Evolutionary conservation across 1,140 invertebrate genomes (phyloP), one percentile per base, ranked within the genome.

Genomic region (Pseudomyrmex dendroicus): DNA sequence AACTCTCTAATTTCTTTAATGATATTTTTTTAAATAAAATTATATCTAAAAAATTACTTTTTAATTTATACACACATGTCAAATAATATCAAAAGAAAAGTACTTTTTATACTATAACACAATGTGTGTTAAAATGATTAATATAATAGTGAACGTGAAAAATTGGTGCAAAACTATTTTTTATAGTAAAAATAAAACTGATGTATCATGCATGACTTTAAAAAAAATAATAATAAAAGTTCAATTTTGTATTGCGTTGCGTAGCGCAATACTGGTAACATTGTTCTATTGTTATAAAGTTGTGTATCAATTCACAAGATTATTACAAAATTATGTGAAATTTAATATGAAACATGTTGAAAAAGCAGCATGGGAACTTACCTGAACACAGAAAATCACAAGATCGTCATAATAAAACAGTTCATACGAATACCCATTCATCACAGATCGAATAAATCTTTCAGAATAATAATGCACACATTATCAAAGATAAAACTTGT

Each of bases 351-450:
- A 35, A 17, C 15, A 3, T 17, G 35, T 64, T 25, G 7, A 22
- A 59, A 22, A 59, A 48, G 66, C 35, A 61, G 17, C 20, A 22
- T 15, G 10, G 22, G 17, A 12, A 54, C 57, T 82, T 86, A 88
- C 88, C 86, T 89, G 88, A 88, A 67, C 50, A 84, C 72, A 84
- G 48, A 82, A 67, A 86, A 67, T 88, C 82, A 89, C 73, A 50
- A 61, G 57, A 68, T 68, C 80, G 15, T 70, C 62, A 82, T 83
- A 35, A 74, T 57, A 85, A 57, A 56, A 44, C 86, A 87, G 73
- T 78, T 87, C 77, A 57, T 73, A 46, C 17, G 22, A 67, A 72
- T 44, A 68, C 68, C 48, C 52, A 84, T 74, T 48, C 68, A 86
- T 74, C 85, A 52, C 73, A 59, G 46, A 15, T 72, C 46, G 20